A percentile compares a stretch with the other conserved stretches of the same genome.
Conservation (phyloP, 2,797 vertebrate species). For the Sphaeramia orbicularis region DNA sequence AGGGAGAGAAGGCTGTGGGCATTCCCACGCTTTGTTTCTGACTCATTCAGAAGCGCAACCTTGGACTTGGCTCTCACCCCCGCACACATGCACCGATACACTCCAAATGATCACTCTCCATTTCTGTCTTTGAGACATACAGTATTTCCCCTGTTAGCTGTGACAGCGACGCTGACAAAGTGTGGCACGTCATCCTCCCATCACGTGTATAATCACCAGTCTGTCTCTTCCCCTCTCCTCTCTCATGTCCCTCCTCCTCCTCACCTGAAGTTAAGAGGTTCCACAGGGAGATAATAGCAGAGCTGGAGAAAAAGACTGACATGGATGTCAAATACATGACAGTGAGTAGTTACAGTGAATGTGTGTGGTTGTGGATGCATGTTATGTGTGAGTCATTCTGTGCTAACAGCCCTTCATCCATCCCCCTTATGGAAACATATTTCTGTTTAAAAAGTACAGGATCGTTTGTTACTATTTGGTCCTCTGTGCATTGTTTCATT, state of each 20-base stretch:
- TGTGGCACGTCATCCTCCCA: constrained; percentile 11
- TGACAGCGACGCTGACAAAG: constrained; percentile 48
- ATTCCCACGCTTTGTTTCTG: constrained; percentile 77
- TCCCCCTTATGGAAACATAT: not conserved
- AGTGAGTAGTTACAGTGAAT: constrained; percentile 83
- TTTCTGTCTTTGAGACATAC: constrained; percentile 38
- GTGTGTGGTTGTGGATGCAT: not conserved
- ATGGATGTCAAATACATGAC: constrained; percentile 98
- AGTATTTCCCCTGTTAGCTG: constrained; percentile 22
- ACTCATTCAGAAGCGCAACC: constrained; percentile 77
- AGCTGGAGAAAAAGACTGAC: constrained; percentile 96
- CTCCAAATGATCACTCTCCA: constrained; percentile 40
- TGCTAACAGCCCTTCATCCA: not conserved
- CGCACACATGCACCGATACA: constrained; percentile 41
- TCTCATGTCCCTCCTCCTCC: constrained; percentile 24
- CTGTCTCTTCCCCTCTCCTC: constrained; percentile 26
- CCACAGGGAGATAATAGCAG: constrained; percentile 93
- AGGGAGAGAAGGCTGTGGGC: constrained; percentile 62
- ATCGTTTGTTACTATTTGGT: constrained; percentile 7
- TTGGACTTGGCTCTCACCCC: constrained; percentile 62
- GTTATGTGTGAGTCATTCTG: constrained; percentile 10
- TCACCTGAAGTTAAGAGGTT: constrained; percentile 91
- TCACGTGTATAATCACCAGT: constrained; percentile 46
- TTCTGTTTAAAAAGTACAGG: not conserved
- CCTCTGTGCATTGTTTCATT: not conserved